Evolutionary conservation across 2,888 invertebrate genomes (phyloP), one percentile per base, ranked within the genome.

Genomic region (Tigriopus californicus): DNA sequence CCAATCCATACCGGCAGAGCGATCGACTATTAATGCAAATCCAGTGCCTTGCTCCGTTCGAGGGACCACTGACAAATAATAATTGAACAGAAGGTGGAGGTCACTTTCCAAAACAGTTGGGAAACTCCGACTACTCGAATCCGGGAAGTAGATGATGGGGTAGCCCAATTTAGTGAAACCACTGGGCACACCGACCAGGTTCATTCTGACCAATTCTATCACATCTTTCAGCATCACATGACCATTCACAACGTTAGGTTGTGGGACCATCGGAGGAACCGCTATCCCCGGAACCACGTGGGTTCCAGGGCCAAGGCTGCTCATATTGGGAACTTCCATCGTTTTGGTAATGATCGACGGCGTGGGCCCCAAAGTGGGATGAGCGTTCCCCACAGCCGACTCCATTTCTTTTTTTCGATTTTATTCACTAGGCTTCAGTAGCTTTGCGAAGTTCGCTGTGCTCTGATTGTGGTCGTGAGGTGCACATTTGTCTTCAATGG

Each of bases 1-100:
- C 15, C 15, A 49, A 22, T 56, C 56, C 33, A 33, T 33, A 13
- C 22, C 18, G 44, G 46, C 12, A 8, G 22, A 18, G 18, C 56
- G 18, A 25, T 56, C 56, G 18, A 56, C 44, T 18, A 56, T 44
- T 11, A 56, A 46, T 13, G 56, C 18, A 25, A 56, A 56, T 44
- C 56, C 56, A 10, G 56, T 25, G 42, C 44, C 56, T 46, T 56
- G 56, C 46, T 56, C 56, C n/a, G 56, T 33, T 18, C 56, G 56
- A 10, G 56, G 56, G 8, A 56, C 25, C 22, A 56, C 56, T 13
- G 56, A 20, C 42, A 56, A 44, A 20, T 46, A 56, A 24, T 56
- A 56, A 8, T 44, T 41, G 44, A 56, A 56, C 44, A 56, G 56
- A n/a, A 56, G 46, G 22, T 42, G 56, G 13, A 56, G 18, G 25